These are phyloP conservation scores for Polia nebulosa DNA, from an alignment of 2,888 invertebrate genomes.

Conservation along the genomic window DNA sequence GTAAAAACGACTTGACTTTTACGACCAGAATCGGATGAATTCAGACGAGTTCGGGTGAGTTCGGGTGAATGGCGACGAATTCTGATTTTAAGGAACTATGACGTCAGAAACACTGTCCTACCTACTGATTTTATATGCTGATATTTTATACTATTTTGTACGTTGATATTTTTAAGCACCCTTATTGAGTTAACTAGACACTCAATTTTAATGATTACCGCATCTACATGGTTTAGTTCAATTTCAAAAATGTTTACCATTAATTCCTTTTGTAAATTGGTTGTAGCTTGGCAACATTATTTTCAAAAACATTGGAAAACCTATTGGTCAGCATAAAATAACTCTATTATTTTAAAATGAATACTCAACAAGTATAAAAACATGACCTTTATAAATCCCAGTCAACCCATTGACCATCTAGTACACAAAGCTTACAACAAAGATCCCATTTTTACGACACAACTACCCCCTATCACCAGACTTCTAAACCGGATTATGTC, in stretches of 20 bases:
- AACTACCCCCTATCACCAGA: neutral
- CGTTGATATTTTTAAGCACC: neutral
- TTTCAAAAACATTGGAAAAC: too few relatives aligned
- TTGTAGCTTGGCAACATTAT: too few relatives aligned
- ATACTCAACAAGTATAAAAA: neutral
- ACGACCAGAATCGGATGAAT: conserved; percentile 24
- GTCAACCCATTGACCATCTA: neutral
- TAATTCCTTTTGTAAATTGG: too few relatives aligned
- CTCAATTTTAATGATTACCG: too few relatives aligned
- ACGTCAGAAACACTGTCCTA: neutral
- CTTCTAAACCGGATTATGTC: conserved; percentile 26
- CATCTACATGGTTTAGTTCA: too few relatives aligned
- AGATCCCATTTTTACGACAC: conserved; percentile 1
- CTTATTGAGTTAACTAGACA: too few relatives aligned
- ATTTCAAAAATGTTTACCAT: too few relatives aligned
- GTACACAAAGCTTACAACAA: conserved; percentile 1
- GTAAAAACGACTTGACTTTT: conserved; percentile 58
- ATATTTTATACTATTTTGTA: too few relatives aligned
- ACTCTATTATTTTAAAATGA: neutral
- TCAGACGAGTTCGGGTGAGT: conserved; percentile 3
- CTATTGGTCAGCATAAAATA: too few relatives aligned
- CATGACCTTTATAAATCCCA: conserved; percentile 8
- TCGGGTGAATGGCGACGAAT: conserved; percentile 5
- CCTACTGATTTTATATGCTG: neutral
- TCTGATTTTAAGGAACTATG: conserved; percentile 17